Evolutionary conservation across 2,113 vertebrate species (phyloP).

Genomic region (Boleophthalmus pectinirostris): DNA sequence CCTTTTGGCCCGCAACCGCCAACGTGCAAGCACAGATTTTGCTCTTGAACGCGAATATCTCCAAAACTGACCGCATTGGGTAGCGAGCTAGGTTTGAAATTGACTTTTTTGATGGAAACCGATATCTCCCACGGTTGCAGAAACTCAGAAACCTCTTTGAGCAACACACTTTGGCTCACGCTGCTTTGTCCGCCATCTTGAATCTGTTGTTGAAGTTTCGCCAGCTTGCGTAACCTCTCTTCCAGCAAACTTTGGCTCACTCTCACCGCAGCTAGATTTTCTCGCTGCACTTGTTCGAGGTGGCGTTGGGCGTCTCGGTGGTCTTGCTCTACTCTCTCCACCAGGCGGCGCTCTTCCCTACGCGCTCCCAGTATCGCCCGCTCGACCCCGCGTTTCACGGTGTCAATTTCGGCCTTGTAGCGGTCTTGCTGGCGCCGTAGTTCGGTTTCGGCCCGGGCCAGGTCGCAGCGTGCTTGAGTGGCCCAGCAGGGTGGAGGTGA

Average conservation of each 20-base stretch:
- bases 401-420: constrained; percentile 58
- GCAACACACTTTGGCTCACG: constrained; percentile 47
- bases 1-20: constrained; percentile 61
- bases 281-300: constrained; percentile 73
- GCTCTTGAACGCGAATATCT: constrained; percentile 70
- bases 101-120: constrained; percentile 73
- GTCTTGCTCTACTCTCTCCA: constrained; percentile 78
- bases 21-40: constrained; percentile 58
- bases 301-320: constrained; percentile 66
- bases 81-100: constrained; percentile 75
- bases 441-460: constrained; percentile 63
- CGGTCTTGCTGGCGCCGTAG: constrained; percentile 60
- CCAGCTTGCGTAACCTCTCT: constrained; percentile 61
- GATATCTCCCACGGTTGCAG: constrained; percentile 74
- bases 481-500: constrained; percentile 60
- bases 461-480: constrained; percentile 61
- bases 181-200: constrained; percentile 38
- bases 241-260: constrained; percentile 70
- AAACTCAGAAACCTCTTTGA: constrained; percentile 67
- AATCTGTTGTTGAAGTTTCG: constrained; percentile 58
- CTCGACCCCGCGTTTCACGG: constrained; percentile 65
- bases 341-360: constrained; percentile 71
- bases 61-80: constrained; percentile 70
- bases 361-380: constrained; percentile 70
- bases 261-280: constrained; percentile 66